Evolutionary conservation across 53 echinoderm and acorn worm genomes (phyloP), one percentile per base, ranked within the genome.

Genomic region (Mesocentrotus franciscanus): DNA sequence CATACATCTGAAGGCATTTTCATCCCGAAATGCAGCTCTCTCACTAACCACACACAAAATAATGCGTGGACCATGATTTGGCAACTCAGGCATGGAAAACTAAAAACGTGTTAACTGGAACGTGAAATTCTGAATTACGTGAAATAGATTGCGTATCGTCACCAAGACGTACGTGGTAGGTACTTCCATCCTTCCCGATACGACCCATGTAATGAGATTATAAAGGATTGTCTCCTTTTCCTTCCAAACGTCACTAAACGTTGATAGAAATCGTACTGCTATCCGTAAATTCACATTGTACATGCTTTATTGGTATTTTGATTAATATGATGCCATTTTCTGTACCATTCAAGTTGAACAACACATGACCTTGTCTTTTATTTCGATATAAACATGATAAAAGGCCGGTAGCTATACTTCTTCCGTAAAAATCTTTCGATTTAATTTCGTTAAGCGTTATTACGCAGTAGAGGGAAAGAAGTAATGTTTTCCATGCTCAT

Each of bases 101-200:
- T 36, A 70, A 91, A 49, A 68, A 70, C 20, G 49, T 34, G 42
- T 66, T 62, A 92, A 92, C 71, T 92, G 71, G 92, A 92, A 68
- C 92, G 92, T 92, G 92, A 92, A 92, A 68, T 92, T 92, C 92
- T 27, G 92, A 92, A 66, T 17, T 71, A 33, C 16, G 36, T 33
- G 92, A 68, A 84, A 84, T 55, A 84, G 39, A 84, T 55, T 84
- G 12, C 27, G 12, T 78, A 78, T 78, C 78, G 84, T 9, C 49
- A 84, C 8, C 84, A 55, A 49, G 39, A 84, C 42, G 39, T 15
- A 78, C 78, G 78, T 12, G 32, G 10, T 24, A 15, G 49, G 24
- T 84, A 10, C 9, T 84, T 24, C 22, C 24, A 84, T 49, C 55
- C 49, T 17, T 84, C 20, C 4, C 12, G 49, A 55, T 49, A 7